phyloP scores from a whole-genome alignment of 2,888 invertebrate genomes.

The Cosmia trapezina region DNA sequence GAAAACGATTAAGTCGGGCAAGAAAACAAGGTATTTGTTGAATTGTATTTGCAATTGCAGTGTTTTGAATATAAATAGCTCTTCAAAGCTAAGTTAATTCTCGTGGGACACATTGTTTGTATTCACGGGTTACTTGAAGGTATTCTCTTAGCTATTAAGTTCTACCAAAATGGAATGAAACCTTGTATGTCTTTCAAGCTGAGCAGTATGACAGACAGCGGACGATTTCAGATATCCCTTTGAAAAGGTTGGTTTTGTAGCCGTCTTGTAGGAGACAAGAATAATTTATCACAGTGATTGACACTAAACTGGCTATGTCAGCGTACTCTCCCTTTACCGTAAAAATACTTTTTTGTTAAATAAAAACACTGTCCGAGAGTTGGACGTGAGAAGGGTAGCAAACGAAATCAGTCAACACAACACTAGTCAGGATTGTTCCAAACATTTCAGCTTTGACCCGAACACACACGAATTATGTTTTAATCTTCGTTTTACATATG shows the following conservation, averaged over 20 bases:
- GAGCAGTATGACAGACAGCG: slow-evolving; percentile 27
- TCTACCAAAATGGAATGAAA: slow-evolving; percentile 13
- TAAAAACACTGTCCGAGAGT: slow-evolving; percentile 29
- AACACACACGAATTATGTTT: slow-evolving; percentile 50
- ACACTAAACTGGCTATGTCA: slow-evolving; percentile 20
- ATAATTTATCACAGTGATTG: slow-evolving; percentile 47
- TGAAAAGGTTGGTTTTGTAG: slow-evolving; percentile 22
- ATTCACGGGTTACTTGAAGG: slow-evolving; percentile 15
- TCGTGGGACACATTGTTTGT: slow-evolving; percentile 17
- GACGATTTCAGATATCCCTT: slow-evolving; percentile 16
- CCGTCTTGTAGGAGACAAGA: slow-evolving; percentile 24
- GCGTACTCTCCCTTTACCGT: slow-evolving; percentile 12
- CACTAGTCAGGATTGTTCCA: slow-evolving; percentile 55
- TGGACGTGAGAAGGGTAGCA: slow-evolving; percentile 43
- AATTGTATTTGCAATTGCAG: slow-evolving; percentile 40
- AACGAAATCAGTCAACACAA: slow-evolving; percentile 57
- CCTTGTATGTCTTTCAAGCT: slow-evolving; percentile 20
- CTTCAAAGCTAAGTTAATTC: slow-evolving; percentile 15
- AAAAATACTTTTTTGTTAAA: slow-evolving; percentile 40
- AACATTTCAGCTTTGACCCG: slow-evolving; percentile 54
- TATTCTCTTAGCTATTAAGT: not conserved
- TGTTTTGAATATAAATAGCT: slow-evolving; percentile 28
- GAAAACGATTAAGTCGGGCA: slow-evolving; percentile 39
- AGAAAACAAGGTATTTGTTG: slow-evolving; percentile 23
- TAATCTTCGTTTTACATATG: slow-evolving; percentile 50